A percentile compares a stretch with the other conserved stretches of the same genome.
Conservation (phyloP, 2,888 invertebrate species). For the Drosophila parthenogenetica region DNA sequence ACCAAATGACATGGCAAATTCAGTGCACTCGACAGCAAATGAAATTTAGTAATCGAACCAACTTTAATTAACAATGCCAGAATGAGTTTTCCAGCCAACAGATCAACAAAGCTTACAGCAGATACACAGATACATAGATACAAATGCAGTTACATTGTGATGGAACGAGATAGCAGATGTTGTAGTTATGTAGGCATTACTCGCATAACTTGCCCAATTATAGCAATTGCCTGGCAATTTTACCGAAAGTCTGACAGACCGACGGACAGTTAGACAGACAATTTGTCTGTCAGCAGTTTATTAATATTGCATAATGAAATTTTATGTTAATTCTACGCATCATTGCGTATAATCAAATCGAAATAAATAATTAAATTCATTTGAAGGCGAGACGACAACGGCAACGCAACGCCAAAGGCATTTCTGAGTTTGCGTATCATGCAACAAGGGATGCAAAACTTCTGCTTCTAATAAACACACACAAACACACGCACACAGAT, state of each 20-base stretch:
- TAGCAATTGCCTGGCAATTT: conserved; percentile 69
- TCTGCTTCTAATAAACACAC: not conserved
- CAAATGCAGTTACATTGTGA: not conserved
- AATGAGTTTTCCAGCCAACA: conserved; percentile 29
- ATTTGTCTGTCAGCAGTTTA: conserved; percentile 71
- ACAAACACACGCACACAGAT: not conserved
- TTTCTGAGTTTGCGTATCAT: conserved; percentile 16
- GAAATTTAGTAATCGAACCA: conserved; percentile 52
- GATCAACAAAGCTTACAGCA: conserved; percentile 27
- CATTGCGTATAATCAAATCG: conserved; percentile 84
- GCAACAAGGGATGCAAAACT: conserved; percentile 45
- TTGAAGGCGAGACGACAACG: conserved; percentile 60
- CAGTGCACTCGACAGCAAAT: conserved; percentile 51
- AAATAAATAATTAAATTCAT: conserved; percentile 84
- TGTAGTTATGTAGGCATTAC: conserved; percentile 12
- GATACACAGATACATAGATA: not conserved
- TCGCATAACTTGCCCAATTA: conserved; percentile 69
- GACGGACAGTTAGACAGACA: conserved; percentile 26
- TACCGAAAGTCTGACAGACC: conserved; percentile 25
- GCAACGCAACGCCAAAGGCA: conserved; percentile 52
- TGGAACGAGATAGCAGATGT: not conserved
- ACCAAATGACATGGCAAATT: conserved; percentile 47
- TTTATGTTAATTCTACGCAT: conserved; percentile 85
- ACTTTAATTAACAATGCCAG: conserved; percentile 70
- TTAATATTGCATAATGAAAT: conserved; percentile 83